Percentiles rank a stretch among this genome's conserved stretches.
Conservation (phyloP, 2,888 invertebrate genomes). For the Atherix ibis region DNA sequence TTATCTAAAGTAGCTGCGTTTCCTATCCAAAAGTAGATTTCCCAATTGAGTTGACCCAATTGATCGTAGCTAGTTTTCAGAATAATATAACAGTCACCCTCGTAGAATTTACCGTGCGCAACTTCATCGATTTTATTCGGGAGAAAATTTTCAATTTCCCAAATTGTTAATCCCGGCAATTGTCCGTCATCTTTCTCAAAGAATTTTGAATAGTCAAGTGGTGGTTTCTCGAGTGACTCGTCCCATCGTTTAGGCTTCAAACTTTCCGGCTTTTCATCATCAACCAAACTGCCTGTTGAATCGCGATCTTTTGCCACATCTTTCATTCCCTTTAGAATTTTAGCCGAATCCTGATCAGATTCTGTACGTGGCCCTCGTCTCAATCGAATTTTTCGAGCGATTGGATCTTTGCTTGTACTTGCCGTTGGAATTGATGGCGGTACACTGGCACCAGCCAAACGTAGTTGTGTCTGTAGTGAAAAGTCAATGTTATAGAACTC, state of each 20-base stretch:
- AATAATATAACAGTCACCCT: slow-evolving; percentile 97
- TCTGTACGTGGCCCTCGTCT: slow-evolving; percentile 66
- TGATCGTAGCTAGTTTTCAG: slow-evolving; percentile 77
- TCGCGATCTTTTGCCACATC: slow-evolving; percentile 56
- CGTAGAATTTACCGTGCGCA: slow-evolving; percentile 94
- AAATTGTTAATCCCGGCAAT: slow-evolving; percentile 77
- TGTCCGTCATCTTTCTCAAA: slow-evolving; percentile 93
- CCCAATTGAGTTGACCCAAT: slow-evolving; percentile 73
- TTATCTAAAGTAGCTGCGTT: slow-evolving; percentile 71
- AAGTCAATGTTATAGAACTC: slow-evolving; percentile 99
- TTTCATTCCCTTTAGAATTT: slow-evolving; percentile 68
- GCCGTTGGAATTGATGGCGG: slow-evolving; percentile 52
- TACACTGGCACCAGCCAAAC: slow-evolving; percentile 77
- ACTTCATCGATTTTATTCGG: slow-evolving; percentile 90
- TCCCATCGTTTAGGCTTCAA: slow-evolving; percentile 89
- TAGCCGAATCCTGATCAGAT: slow-evolving; percentile 73
- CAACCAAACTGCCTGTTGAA: slow-evolving; percentile 29
- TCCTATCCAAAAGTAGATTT: slow-evolving; percentile 99
- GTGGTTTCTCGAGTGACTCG: slow-evolving; percentile 86
- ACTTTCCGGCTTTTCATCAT: slow-evolving; percentile 40
- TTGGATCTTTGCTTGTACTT: slow-evolving; percentile 70
- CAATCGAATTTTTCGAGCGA: slow-evolving; percentile 82
- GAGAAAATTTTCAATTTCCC: slow-evolving; percentile 99
- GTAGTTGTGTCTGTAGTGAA: slow-evolving; percentile 85
- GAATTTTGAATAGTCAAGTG: slow-evolving; percentile 91